These are phyloP conservation scores for Stratiomys singularior DNA, from an alignment of 2,888 invertebrate genomes.

Conservation along the genomic window DNA sequence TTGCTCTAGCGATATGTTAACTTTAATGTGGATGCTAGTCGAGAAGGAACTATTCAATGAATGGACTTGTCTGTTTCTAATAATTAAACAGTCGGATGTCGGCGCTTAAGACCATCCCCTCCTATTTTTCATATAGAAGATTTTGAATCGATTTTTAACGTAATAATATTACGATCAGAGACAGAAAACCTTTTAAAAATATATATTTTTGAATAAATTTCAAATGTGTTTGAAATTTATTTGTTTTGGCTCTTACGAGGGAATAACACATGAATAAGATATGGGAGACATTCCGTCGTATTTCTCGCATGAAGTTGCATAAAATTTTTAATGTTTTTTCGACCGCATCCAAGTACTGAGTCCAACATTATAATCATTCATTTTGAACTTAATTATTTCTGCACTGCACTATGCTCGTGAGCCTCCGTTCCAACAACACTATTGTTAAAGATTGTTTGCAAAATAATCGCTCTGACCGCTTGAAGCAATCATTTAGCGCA, in stretches of 20 bases:
- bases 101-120: too few species aligned
- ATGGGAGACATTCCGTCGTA: too few species aligned
- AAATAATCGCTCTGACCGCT: neutral
- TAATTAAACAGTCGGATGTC: constrained; percentile 38
- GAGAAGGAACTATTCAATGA: constrained; percentile 23
- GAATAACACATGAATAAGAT: too few species aligned
- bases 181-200: neutral
- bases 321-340: too few species aligned
- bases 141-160: neutral
- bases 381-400: neutral
- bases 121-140: neutral
- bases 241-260: too few species aligned
- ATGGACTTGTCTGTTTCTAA: constrained; percentile 29
- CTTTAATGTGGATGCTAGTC: constrained; percentile 32
- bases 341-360: too few species aligned
- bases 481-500: constrained; percentile 7
- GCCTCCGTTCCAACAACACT: neutral
- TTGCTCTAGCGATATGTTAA: neutral
- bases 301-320: too few species aligned
- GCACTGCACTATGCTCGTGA: neutral
- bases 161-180: constrained; percentile 12
- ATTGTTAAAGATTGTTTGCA: neutral
- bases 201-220: too few species aligned
- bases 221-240: too few species aligned
- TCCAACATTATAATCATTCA: neutral